Conservation (phyloP, 2,797 vertebrate species). For the Benthosema pterotum region DNA sequence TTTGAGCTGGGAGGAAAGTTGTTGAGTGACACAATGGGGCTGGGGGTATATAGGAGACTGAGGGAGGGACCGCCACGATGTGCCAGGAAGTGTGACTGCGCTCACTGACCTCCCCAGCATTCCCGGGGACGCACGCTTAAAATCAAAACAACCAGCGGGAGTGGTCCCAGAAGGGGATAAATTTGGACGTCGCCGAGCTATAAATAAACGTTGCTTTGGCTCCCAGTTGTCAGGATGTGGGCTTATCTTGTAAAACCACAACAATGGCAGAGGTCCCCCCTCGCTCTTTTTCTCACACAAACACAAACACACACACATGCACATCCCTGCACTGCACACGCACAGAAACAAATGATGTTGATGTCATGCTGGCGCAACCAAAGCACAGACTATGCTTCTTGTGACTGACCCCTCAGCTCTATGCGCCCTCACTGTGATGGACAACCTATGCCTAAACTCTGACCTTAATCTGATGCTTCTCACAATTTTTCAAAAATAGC, state of each 20-base stretch:
- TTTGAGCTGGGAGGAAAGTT: slow-evolving; percentile 24
- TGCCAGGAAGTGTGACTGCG: slow-evolving; percentile 67
- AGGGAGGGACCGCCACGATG: slow-evolving; percentile 23
- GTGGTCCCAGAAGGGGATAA: slow-evolving; percentile 62
- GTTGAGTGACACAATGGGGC: too few species aligned
- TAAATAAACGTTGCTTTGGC: slow-evolving; percentile 70
- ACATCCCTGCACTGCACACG: too few species aligned
- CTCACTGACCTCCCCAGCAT: slow-evolving; percentile 54
- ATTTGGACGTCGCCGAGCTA: slow-evolving; percentile 74
- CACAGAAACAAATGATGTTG: neutral
- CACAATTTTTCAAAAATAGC: too few species aligned
- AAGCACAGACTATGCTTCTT: too few species aligned
- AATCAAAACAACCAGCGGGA: slow-evolving; percentile 63
- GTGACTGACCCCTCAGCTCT: too few species aligned
- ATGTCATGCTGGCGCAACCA: too few species aligned
- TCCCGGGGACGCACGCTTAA: slow-evolving; percentile 59
- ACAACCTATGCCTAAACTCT: too few species aligned
- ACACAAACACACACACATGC: slow-evolving; percentile 31
- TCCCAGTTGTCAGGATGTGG: slow-evolving; percentile 70
- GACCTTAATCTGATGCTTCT: too few species aligned
- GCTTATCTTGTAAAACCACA: slow-evolving; percentile 56
- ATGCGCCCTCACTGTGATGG: too few species aligned
- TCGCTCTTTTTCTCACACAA: slow-evolving; percentile 19
- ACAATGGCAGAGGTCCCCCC: slow-evolving; percentile 74
- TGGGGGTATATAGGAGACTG: too few species aligned